Base-by-base conservation (phyloP, 2,113 vertebrate species). In the Thamnaconus septentrionalis region DNA sequence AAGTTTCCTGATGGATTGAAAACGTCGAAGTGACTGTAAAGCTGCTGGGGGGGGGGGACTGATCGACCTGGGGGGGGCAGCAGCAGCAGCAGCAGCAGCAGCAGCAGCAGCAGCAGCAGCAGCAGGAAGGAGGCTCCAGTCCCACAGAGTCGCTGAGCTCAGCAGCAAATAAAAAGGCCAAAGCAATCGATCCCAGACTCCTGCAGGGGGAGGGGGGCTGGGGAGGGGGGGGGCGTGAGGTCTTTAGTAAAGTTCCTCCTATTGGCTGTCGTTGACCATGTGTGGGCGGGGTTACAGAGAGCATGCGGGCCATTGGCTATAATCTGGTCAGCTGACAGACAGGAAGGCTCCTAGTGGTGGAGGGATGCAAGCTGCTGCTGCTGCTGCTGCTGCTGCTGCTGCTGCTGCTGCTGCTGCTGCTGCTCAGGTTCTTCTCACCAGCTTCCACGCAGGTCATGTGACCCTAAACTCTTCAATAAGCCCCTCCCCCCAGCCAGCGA, bases 301-400 rank as follows among this genome's bases (percentile, higher is more conserved):
- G 93, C 96, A 98, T 98, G 96, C 96, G 96, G 91, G 94, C 95
- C 94, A 96, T 94, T 48, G 94, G 94, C 92, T 96, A 95, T 95
- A 94, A 84, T 96, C 94, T 93, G 94, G 94, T 31, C 92, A 92
- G 92, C 91, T 45, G n/a, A 94, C 93, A 94, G 97, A 94, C 95
- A 94, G 93, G 91, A 97, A 98, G 96, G 96, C 95, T 96, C 94
- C 94, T 91, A 95, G 94, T 96, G 96, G 95, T 94, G 18, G 18
- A 31, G 18, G 18, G 18, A 31, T 31, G 18, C 18, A 31, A 31
- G 18, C 18, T 31, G 18, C 18, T 31, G 18, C 18, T 31, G 18
- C 18, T 31, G 18, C 18, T 31, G 18, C 18, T 31, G 18, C 18
- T 31, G 18, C 18, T 31, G 18, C 18, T 31, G 18, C 18, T 31